A percentile compares a stretch with the other conserved stretches of the same genome.
phyloP scores from a whole-genome alignment of 2,113 vertebrate genomes.

The Zosterops hypoxanthus region DNA sequence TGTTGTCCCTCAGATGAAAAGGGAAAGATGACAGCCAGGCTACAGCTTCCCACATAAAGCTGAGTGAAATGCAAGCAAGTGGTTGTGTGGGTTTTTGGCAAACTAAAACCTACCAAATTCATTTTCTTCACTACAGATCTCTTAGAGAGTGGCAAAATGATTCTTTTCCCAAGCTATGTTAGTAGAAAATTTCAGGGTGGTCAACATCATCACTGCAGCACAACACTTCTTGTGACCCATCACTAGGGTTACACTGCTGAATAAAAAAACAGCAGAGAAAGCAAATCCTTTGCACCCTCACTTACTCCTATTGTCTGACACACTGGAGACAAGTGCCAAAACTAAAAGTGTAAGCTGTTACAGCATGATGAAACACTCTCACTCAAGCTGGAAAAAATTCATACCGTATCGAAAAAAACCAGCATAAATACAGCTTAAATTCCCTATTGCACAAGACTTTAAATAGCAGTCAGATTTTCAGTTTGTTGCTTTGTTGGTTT shows the following conservation, averaged over 20 bases:
- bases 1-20: neutral
- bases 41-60: neutral
- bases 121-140: neutral
- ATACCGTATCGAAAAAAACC: neutral
- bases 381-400: neutral
- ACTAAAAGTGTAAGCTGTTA: neutral
- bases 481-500: neutral
- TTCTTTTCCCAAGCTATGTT: neutral
- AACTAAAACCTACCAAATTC: neutral
- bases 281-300: neutral
- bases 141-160: neutral
- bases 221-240: neutral
- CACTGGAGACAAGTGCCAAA: neutral
- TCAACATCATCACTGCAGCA: neutral
- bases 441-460: neutral
- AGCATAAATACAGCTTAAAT: neutral
- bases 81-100: neutral
- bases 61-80: neutral
- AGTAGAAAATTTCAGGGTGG: neutral
- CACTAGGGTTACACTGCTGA: neutral
- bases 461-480: neutral
- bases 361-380: neutral
- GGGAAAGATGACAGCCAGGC: neutral
- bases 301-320: neutral
- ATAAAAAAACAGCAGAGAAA: neutral